Conservation (phyloP, 2,888 invertebrate species). For the Arctia plantaginis region DNA sequence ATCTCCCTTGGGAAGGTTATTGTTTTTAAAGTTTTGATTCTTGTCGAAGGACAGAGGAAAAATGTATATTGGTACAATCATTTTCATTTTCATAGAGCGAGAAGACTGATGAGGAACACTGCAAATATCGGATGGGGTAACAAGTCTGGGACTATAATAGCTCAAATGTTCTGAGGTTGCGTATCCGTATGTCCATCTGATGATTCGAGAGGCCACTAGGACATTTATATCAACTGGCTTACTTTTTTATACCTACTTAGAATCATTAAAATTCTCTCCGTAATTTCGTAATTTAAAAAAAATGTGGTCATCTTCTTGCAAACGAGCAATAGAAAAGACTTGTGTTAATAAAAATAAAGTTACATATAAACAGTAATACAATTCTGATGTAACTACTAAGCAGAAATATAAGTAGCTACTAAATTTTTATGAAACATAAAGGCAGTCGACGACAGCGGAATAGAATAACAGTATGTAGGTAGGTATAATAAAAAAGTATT, state of each 20-base stretch:
- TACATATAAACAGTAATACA: constrained; percentile 58
- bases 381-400: constrained; percentile 59
- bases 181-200: not conserved
- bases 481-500: constrained; percentile 57
- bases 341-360: constrained; percentile 50
- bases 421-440: constrained; percentile 69
- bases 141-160: too few relatives aligned
- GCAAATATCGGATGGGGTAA: too few relatives aligned
- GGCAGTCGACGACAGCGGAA: constrained; percentile 54
- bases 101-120: too few relatives aligned
- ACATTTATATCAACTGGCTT: not conserved
- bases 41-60: too few relatives aligned
- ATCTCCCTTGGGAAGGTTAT: too few relatives aligned
- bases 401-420: constrained; percentile 62
- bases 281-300: not conserved
- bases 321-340: constrained; percentile 30
- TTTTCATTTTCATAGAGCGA: too few relatives aligned
- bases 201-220: not conserved
- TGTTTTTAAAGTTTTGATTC: too few relatives aligned
- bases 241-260: not conserved
- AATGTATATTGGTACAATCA: too few relatives aligned
- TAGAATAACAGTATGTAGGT: constrained; percentile 58
- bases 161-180: too few relatives aligned
- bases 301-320: constrained; percentile 1
- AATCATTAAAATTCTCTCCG: not conserved